phyloP scores from a whole-genome alignment of 2,113 vertebrate species.

The Nesoenas mayeri region DNA sequence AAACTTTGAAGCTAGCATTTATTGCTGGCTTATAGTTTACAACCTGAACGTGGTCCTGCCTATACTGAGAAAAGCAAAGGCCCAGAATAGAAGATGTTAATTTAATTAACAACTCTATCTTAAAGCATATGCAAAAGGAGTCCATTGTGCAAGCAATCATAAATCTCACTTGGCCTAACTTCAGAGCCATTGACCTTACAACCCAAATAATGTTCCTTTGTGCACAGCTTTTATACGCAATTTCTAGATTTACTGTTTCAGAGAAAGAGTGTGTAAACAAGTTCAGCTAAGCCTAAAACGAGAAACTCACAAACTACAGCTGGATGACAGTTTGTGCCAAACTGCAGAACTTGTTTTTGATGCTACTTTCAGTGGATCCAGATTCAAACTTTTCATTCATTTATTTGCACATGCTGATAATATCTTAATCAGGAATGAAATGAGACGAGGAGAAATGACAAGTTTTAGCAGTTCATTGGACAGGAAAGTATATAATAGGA shows the following conservation, averaged over 20 bases:
- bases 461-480: neutral
- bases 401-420: neutral
- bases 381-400: neutral
- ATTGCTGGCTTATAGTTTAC: neutral
- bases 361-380: neutral
- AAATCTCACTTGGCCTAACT: constrained; percentile 19
- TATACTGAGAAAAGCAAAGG: neutral
- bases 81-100: neutral
- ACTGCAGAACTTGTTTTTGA: neutral
- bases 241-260: constrained; percentile 40
- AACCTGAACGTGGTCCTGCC: neutral
- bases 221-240: neutral
- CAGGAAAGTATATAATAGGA: neutral
- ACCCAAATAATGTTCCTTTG: constrained; percentile 19
- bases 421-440: neutral
- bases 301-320: neutral
- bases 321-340: neutral
- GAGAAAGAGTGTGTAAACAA: neutral
- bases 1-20: neutral
- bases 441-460: neutral
- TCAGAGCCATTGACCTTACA: constrained; percentile 32
- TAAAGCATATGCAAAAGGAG: neutral
- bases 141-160: neutral
- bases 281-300: neutral
- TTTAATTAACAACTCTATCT: constrained; percentile 9